Percentiles rank a stretch among this genome's conserved stretches.
Conservation (phyloP, 2,888 invertebrate species). For the Coelogynopora nodosa region DNA sequence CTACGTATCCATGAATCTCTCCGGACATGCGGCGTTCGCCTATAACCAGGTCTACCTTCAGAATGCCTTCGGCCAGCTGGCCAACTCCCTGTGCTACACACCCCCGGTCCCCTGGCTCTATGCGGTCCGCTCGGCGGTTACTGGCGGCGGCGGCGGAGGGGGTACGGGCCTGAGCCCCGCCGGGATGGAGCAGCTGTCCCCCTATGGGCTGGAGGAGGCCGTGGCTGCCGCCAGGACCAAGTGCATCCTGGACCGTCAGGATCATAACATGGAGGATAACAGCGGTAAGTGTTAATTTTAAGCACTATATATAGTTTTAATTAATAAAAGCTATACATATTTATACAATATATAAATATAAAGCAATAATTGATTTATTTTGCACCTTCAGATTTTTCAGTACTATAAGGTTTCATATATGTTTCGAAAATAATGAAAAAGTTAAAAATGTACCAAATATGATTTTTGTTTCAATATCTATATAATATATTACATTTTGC, state of each 20-base stretch:
- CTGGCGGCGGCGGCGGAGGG: not conserved
- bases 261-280: not conserved
- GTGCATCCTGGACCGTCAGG: not conserved
- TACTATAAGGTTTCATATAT: too few species aligned
- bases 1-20: constrained; percentile 11
- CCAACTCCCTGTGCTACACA: not conserved
- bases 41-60: not conserved
- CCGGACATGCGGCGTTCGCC: not conserved
- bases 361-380: too few species aligned
- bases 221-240: not conserved
- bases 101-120: constrained; percentile 17
- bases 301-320: too few species aligned
- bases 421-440: too few species aligned
- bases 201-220: not conserved
- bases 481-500: too few species aligned
- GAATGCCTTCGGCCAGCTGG: not conserved
- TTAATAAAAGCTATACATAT: too few species aligned
- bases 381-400: too few species aligned
- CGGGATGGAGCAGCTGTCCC: not conserved
- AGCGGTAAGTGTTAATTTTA: too few species aligned
- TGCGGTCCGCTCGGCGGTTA: not conserved
- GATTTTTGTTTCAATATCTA: too few species aligned
- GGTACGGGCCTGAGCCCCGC: not conserved
- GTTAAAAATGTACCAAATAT: too few species aligned
- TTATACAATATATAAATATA: too few species aligned